Base-by-base conservation (phyloP, 2,797 vertebrate genomes). In the Protosalanx chinensis region DNA sequence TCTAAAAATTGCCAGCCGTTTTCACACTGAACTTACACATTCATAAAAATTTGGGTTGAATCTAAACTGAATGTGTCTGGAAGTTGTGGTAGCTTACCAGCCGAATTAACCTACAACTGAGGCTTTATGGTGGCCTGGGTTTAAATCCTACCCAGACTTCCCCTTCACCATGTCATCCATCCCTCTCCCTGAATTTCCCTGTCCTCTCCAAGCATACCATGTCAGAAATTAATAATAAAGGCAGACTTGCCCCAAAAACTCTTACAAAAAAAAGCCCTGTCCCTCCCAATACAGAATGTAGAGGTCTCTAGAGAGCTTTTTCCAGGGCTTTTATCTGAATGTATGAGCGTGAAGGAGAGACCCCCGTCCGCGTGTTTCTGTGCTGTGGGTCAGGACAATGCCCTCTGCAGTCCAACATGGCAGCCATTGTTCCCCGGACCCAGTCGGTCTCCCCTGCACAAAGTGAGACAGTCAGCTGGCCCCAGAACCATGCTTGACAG, bases 271-370 rank as follows among this genome's bases (percentile, higher is more conserved):
- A 59, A 27, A 59, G 33, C n/a, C 1, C 72, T 60, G 20, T 67
- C 20, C 46, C 23, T 67, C 20, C 33, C n/a, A 0, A 70, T 75
- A 78, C 79, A 46, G 74, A 86, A 82, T 83, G 80, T 86, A 81
- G 74, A 75, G 18, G 32, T 82, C 78, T 80, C 73, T 71, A 78
- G 81, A 89, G 84, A 82, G 83, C 72, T 79, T 81, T 71, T 84
- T n/a, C 85, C 63, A 56, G 2, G 74, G 74, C 80, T 78, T 74
- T 73, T n/a, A 80, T 79, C 81, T 83, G 83, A 86, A 87, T 87
- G 83, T 84, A 82, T 84, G 81, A 7, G 56, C 74, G 74, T 81
- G 70, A 74, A 77, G 71, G 72, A 75, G 73, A 70, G n/a, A n/a
- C n/a, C 72, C 67, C 30, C 16, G 56, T 33, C 53, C 56, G 46